phyloP scores from a whole-genome alignment of 1,140 invertebrate species.

The Drosophila sturtevanti region DNA sequence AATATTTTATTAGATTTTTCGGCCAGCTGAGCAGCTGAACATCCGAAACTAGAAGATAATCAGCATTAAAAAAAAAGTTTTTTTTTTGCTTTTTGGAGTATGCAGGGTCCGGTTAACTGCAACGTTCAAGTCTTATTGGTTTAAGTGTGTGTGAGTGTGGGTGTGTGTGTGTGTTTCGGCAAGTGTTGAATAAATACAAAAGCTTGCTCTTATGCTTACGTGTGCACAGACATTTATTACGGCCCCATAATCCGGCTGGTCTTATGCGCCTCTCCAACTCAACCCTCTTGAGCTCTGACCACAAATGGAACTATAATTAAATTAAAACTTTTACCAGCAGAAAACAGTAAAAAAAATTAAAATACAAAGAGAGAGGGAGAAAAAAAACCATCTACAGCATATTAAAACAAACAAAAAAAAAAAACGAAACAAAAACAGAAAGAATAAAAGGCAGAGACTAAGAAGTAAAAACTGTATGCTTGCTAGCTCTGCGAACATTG shows the following conservation, averaged over 20 bases:
- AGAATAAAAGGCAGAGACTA: conserved; percentile 21
- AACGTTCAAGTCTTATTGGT: conserved; percentile 62
- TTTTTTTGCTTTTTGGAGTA: conserved; percentile 28
- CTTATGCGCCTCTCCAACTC: conserved; percentile 56
- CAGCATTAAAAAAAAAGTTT: conserved; percentile 69
- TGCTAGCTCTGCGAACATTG: conserved; percentile 27
- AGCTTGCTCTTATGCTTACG: conserved; percentile 57
- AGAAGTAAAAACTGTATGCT: conserved; percentile 13
- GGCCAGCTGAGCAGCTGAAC: conserved; percentile 42
- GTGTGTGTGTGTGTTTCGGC: conserved; percentile 16
- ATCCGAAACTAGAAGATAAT: conserved; percentile 52
- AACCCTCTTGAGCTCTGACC: conserved; percentile 24
- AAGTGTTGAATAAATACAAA: conserved; percentile 57
- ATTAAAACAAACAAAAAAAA: conserved; percentile 7
- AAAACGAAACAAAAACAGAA: not conserved
- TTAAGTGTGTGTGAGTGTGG: conserved; percentile 29
- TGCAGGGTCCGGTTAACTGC: conserved; percentile 35
- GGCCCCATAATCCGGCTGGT: conserved; percentile 65
- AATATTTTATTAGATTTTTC: conserved; percentile 70
- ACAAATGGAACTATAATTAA: conserved; percentile 78
- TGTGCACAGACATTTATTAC: conserved; percentile 71
- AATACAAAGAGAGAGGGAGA: conserved; percentile 4
- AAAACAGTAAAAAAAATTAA: conserved; percentile 22
- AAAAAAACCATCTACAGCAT: conserved; percentile 27
- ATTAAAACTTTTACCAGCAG: conserved; percentile 74